Evolutionary conservation across 1,140 invertebrate species (phyloP), one percentile per base, ranked within the genome.

Genomic region (Caenorhabditis latens): DNA sequence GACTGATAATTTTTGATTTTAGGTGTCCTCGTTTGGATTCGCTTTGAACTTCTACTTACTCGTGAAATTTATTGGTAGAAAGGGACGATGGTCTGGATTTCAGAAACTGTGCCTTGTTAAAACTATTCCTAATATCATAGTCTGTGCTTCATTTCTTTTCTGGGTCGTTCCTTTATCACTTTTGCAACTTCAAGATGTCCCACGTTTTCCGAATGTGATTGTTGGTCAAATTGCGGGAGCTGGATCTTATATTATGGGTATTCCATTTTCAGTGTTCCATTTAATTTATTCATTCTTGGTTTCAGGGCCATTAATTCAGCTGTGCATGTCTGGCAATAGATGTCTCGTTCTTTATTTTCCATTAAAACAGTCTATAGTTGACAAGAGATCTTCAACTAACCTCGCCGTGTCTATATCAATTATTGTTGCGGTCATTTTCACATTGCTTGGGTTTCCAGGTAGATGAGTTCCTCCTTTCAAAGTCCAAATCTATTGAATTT

Each of bases 221-320:
- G 24, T 63, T 8, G 61, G 61, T 5, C 61, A 63, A 21, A 14
- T 63, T 8, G 61, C 61, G 6, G 61, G 61, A 40, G 61, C 24
- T 32, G 61, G 61, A 11, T 24, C 61, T 63, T 63, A 63, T 32
- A 63, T 63, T 63, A 63, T 63, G 61, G 61, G 61, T 63, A 63
- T 11, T 32, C n/a, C 3, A 21, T 63, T 63, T 63, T 32, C 24
- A 21, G 21, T 32, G 24, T 13, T 13, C n/a, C 2, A 3, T 2
- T 63, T 32, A 32, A 32, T 32, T 32, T 2, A 32, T 32, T 32
- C 32, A 0, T 32, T 32, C n/a, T 32, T 32, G 32, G 2, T 32
- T 63, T 63, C 24, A 32, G 61, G 61, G 4, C 61, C 61, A 21
- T 40, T 63, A 24, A 63, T 63, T 40, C 61, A 63, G 24, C 11